Conservation (phyloP, 1,140 invertebrate genomes). For the Aphis craccivora region DNA sequence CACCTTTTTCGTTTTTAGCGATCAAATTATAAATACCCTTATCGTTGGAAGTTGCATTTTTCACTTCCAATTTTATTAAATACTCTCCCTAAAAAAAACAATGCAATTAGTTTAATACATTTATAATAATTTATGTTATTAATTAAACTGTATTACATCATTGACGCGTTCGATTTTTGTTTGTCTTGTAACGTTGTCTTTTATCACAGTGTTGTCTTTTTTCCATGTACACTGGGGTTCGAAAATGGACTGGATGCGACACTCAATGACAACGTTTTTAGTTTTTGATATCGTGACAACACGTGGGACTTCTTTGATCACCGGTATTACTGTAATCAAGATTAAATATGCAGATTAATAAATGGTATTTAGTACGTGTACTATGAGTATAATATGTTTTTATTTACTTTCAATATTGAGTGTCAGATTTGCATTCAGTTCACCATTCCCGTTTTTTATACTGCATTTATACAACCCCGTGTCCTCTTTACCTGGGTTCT, state of each 20-base stretch:
- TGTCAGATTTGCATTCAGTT: conserved; percentile 95
- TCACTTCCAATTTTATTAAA: conserved; percentile 85
- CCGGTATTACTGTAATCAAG: conserved; percentile 80
- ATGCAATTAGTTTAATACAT: conserved; percentile 23
- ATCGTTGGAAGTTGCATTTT: conserved; percentile 77
- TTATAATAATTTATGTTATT: neutral
- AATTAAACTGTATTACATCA: conserved; percentile 69
- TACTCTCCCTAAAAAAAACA: conserved; percentile 76
- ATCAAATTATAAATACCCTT: conserved; percentile 90
- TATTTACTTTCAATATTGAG: conserved; percentile 95
- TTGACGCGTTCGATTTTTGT: conserved; percentile 79
- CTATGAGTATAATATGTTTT: neutral
- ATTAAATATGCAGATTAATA: neutral
- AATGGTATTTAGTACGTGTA: neutral
- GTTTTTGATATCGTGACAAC: conserved; percentile 89
- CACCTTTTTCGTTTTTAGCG: conserved; percentile 92
- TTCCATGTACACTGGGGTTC: conserved; percentile 89
- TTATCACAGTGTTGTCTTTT: conserved; percentile 81
- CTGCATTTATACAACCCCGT: conserved; percentile 98
- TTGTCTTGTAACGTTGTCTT: conserved; percentile 77
- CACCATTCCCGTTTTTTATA: conserved; percentile 94
- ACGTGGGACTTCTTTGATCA: conserved; percentile 90
- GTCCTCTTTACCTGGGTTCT: conserved; percentile 91
- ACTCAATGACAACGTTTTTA: conserved; percentile 89
- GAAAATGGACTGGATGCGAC: conserved; percentile 85